A percentile compares a stretch with the other conserved stretches of the same genome.
These are phyloP conservation scores for Caenorhabditis becei DNA, from an alignment of 2,888 invertebrate genomes.

Conservation along the genomic window DNA sequence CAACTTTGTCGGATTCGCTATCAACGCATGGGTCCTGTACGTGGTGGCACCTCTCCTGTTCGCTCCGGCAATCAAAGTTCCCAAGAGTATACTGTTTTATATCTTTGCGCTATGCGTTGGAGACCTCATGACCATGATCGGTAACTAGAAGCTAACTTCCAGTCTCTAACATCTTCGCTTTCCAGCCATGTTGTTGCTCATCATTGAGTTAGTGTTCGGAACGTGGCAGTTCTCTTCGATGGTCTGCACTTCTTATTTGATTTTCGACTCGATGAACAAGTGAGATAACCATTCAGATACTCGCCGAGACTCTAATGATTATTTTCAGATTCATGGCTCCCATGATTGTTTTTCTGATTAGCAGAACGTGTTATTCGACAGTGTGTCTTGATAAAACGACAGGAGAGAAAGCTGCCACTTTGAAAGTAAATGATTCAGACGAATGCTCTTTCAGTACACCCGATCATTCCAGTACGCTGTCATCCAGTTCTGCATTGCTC, in stretches of 20 bases:
- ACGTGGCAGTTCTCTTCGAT: conserved; percentile 78
- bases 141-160: conserved; percentile 63
- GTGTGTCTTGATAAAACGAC: conserved; percentile 77
- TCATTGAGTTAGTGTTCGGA: conserved; percentile 78
- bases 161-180: background rate
- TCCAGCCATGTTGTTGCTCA: conserved; percentile 80
- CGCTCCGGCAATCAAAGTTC: conserved; percentile 75
- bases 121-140: conserved; percentile 80
- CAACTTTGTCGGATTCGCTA: conserved; percentile 79
- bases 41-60: conserved; percentile 79
- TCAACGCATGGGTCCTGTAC: conserved; percentile 78
- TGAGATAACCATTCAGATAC: conserved; percentile 69
- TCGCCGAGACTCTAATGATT: too few relatives aligned
- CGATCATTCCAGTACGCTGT: conserved; percentile 73
- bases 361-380: conserved; percentile 80
- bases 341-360: conserved; percentile 80
- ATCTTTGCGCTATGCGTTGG: conserved; percentile 79
- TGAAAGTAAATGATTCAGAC: conserved; percentile 76
- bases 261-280: conserved; percentile 81
- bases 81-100: conserved; percentile 80
- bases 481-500: conserved; percentile 72
- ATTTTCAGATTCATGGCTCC: conserved; percentile 77
- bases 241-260: conserved; percentile 77
- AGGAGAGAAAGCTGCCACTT: conserved; percentile 78
- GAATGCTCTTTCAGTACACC: background rate